phyloP scores from a whole-genome alignment of 2,888 invertebrate species.

The Nymphalis c-album region DNA sequence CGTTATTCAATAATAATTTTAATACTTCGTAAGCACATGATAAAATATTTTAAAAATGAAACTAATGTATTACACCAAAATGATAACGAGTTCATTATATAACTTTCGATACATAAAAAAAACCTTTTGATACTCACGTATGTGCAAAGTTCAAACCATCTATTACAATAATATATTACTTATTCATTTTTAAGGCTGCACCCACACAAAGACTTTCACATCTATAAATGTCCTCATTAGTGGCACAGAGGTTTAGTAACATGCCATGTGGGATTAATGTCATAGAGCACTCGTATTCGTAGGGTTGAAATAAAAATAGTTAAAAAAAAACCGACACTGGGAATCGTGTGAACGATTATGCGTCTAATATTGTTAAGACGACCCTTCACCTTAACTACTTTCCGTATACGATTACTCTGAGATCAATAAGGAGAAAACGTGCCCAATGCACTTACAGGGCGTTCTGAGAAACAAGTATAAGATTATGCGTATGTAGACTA shows the following conservation, averaged over 20 bases:
- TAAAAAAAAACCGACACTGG: constrained; percentile 17
- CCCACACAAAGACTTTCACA: constrained; percentile 20
- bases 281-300: constrained; percentile 13
- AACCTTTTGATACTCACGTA: constrained; percentile 8
- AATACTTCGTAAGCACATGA: background rate
- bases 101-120: background rate
- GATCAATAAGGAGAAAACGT: constrained; percentile 26
- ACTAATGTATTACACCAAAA: background rate
- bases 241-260: constrained; percentile 19
- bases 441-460: constrained; percentile 14
- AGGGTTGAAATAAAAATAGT: constrained; percentile 27
- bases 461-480: constrained; percentile 28
- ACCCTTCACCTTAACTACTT: constrained; percentile 28
- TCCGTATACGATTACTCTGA: constrained; percentile 26
- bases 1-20: background rate
- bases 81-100: background rate
- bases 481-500: constrained; percentile 26
- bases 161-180: constrained; percentile 8
- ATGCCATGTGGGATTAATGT: constrained; percentile 27
- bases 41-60: background rate
- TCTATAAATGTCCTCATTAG: constrained; percentile 23
- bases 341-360: constrained; percentile 25
- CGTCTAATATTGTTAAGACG: constrained; percentile 17
- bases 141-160: constrained; percentile 1
- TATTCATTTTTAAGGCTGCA: constrained; percentile 14